A percentile compares a stretch with the other conserved stretches of the same genome.
Evolutionary conservation across 2,797 vertebrate species (phyloP).

Genomic region (Vireo griseus): DNA sequence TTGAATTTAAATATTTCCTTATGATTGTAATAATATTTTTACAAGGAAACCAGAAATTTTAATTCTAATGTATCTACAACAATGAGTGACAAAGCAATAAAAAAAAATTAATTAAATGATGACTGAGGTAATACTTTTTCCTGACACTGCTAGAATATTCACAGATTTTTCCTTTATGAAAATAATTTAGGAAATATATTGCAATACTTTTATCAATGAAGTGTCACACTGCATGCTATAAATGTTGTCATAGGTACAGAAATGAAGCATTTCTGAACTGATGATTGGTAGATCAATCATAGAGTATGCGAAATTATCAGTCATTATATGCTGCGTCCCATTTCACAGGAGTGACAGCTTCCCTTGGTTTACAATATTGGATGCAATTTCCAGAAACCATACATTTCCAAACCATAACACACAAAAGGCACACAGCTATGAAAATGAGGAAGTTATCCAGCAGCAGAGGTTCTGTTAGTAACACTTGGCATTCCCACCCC

Average conservation of each 20-base stretch:
- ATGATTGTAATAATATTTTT: background rate
- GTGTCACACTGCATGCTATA: background rate
- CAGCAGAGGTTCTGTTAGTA: background rate
- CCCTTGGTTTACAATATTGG: background rate
- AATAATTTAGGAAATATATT: background rate
- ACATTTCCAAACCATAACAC: background rate
- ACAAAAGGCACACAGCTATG: background rate
- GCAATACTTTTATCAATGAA: background rate
- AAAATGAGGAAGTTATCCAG: background rate
- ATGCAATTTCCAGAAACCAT: background rate
- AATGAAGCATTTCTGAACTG: background rate
- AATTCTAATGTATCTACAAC: background rate
- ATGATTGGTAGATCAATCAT: background rate
- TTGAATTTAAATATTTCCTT: background rate
- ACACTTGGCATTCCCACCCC: background rate
- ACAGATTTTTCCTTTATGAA: background rate
- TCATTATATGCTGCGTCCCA: background rate
- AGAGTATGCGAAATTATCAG: background rate
- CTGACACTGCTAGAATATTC: background rate
- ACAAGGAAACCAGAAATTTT: background rate
- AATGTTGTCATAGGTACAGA: background rate
- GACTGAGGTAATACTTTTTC: background rate
- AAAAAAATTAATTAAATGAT: background rate
- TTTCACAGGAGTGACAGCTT: background rate
- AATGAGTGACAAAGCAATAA: background rate